Evolutionary conservation across 2,113 vertebrate genomes (phyloP).

Genomic region (Puffinus mauretanicus): DNA sequence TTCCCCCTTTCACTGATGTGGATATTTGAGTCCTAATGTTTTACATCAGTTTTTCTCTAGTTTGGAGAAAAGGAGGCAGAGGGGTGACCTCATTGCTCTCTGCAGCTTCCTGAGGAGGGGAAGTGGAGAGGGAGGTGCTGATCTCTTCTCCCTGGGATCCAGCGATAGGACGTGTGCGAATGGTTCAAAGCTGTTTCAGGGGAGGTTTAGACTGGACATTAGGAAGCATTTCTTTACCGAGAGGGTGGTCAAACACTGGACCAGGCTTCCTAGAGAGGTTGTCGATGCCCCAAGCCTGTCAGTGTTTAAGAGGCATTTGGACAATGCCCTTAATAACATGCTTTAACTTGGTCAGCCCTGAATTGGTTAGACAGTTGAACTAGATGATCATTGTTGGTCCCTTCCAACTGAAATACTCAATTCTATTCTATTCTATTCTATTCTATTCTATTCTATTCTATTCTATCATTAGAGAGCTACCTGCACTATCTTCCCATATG

Average conservation of each 20-base stretch:
- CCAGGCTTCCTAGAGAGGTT: not conserved
- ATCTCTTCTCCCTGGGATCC: not conserved
- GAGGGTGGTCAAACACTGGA: not conserved
- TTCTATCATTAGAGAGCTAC: not conserved
- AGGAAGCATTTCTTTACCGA: not conserved
- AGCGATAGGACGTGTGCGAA: fast-evolving
- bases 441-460: not conserved
- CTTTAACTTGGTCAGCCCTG: not conserved
- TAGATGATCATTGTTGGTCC: not conserved
- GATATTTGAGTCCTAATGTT: not conserved
- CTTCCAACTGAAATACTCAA: not conserved
- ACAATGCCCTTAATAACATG: not conserved
- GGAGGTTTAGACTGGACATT: not conserved
- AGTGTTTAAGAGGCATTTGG: not conserved
- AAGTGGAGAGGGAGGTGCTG: not conserved
- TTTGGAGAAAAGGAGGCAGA: not conserved
- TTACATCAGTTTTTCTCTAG: not conserved
- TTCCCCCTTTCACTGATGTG: not conserved
- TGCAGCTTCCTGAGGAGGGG: not conserved
- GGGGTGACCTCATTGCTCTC: not conserved
- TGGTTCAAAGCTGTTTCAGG: not conserved
- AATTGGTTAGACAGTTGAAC: not conserved
- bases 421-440: not conserved
- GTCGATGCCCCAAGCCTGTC: not conserved
- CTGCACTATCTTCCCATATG: not conserved